Evolutionary conservation across 2,113 vertebrate species (phyloP).

Genomic region (Gymnorhina tibicen): DNA sequence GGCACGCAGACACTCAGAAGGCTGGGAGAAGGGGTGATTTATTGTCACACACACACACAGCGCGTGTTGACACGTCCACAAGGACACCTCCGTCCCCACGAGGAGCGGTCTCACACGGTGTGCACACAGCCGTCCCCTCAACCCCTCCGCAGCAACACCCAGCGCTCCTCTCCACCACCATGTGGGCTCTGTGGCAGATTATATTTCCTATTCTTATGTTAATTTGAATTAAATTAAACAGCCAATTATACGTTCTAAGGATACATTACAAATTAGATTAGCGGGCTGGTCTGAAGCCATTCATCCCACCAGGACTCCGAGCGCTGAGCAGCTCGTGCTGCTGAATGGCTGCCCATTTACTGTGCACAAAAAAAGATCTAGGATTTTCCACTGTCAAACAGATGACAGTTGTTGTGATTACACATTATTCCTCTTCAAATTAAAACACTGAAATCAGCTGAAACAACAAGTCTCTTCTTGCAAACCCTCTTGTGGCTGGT

Average conservation of each 20-base stretch:
- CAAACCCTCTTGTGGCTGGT: background rate
- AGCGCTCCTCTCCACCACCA: background rate
- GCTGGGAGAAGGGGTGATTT: background rate
- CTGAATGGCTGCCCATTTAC: background rate
- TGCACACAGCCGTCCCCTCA: rapidly evolving
- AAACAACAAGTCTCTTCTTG: background rate
- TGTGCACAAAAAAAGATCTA: background rate
- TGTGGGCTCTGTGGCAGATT: background rate
- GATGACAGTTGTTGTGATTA: constrained; percentile 18
- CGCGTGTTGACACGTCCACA: rapidly evolving
- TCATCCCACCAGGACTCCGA: background rate
- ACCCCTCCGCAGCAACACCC: background rate
- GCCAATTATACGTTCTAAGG: constrained; percentile 25
- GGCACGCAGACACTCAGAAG: background rate
- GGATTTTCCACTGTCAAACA: constrained; percentile 26
- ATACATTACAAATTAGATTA: constrained; percentile 57
- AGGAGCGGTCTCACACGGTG: rapidly evolving
- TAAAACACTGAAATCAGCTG: constrained; percentile 28
- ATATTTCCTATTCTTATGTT: constrained; percentile 38
- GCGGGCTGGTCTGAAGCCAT: background rate
- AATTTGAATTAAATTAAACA: constrained; percentile 47
- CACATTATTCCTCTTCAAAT: constrained; percentile 4
- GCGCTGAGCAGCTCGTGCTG: background rate
- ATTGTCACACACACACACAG: background rate
- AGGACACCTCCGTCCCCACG: rapidly evolving